These are phyloP conservation scores for Xanthostigma xanthostigma DNA, from an alignment of 2,888 invertebrate genomes.

Conservation along the genomic window DNA sequence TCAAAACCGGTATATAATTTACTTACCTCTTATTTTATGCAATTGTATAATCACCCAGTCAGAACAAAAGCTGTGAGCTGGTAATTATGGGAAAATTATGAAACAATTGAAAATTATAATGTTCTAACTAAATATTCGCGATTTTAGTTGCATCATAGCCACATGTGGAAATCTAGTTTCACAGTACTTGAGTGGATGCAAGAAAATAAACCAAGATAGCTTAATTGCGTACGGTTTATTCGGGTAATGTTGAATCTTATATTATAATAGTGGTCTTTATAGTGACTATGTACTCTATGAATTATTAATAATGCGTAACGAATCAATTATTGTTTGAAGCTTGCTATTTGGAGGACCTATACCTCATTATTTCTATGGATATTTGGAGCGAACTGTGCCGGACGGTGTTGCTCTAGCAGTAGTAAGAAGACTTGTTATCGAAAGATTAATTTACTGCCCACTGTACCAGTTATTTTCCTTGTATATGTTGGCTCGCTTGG, in stretches of 20 bases:
- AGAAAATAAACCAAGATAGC: constrained; percentile 46
- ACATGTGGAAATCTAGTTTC: constrained; percentile 57
- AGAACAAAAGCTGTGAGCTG: constrained; percentile 67
- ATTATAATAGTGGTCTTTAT: constrained; percentile 3
- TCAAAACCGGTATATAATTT: constrained; percentile 58
- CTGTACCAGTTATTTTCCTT: constrained; percentile 57
- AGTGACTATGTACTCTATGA: too few relatives aligned
- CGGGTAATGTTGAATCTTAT: constrained; percentile 39
- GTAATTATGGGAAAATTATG: constrained; percentile 30
- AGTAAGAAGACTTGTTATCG: constrained; percentile 49
- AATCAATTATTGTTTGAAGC: constrained; percentile 25
- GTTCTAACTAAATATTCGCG: constrained; percentile 7
- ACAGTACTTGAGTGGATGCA: constrained; percentile 52
- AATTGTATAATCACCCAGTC: constrained; percentile 58
- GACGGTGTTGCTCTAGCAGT: constrained; percentile 32
- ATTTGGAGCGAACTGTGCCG: constrained; percentile 43
- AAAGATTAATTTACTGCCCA: constrained; percentile 56
- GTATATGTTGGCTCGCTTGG: constrained; percentile 58
- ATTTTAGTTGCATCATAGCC: constrained; percentile 53
- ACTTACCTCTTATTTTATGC: constrained; percentile 55
- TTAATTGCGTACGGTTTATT: constrained; percentile 58
- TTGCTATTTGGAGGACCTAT: constrained; percentile 65
- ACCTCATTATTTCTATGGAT: constrained; percentile 62
- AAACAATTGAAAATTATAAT: constrained; percentile 1
- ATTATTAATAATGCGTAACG: constrained; percentile 3